phyloP scores from a whole-genome alignment of 2,888 invertebrate species.

The Lepidocyrtoides sp. region DNA sequence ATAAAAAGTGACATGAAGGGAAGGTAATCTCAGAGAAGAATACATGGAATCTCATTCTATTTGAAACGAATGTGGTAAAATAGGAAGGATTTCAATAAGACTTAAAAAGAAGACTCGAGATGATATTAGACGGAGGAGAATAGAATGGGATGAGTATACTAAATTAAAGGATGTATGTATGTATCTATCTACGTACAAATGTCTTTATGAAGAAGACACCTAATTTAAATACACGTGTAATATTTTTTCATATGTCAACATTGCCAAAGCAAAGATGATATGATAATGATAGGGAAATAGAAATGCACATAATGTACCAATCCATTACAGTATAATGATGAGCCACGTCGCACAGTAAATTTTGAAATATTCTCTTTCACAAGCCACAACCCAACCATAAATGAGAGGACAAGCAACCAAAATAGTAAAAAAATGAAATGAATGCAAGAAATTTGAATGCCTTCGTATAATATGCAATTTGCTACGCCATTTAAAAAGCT shows the following conservation, averaged over 20 bases:
- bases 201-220: background rate
- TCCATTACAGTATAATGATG: background rate
- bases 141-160: background rate
- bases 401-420: background rate
- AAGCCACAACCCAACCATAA: conserved; percentile 32
- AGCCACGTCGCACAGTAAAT: background rate
- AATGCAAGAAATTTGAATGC: background rate
- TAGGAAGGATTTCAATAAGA: background rate
- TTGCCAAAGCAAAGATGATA: conserved; percentile 3
- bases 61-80: background rate
- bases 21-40: conserved; percentile 29
- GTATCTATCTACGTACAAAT: no score
- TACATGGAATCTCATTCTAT: conserved; percentile 7
- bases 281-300: background rate
- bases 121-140: background rate
- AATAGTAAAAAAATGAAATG: background rate
- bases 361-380: conserved; percentile 13
- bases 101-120: conserved; percentile 19
- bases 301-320: no score
- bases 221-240: background rate
- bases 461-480: background rate
- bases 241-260: background rate
- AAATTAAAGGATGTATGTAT: background rate
- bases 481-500: conserved; percentile 15
- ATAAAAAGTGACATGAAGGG: conserved; percentile 1